Conservation (phyloP, 2,113 vertebrate genomes). For the Neolamprologus ventralis region DNA sequence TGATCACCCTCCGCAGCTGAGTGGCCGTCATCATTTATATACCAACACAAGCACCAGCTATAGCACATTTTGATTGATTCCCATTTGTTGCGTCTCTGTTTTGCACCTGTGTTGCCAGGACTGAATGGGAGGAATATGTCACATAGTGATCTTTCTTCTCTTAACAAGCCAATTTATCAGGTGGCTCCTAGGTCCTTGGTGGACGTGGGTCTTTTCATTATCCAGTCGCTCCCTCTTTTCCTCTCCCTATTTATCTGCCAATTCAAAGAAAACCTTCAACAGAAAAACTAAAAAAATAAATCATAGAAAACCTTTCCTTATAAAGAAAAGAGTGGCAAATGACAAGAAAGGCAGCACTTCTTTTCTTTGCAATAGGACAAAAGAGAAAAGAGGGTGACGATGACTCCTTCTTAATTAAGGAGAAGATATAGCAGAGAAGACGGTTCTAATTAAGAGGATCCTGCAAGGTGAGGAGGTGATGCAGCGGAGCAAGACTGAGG, state of each 20-base stretch:
- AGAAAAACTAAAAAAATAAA: slow-evolving; percentile 46
- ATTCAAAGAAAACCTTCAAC: slow-evolving; percentile 89
- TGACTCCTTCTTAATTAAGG: slow-evolving; percentile 81
- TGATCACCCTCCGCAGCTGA: slow-evolving; percentile 12
- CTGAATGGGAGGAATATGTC: slow-evolving; percentile 52
- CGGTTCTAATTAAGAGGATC: slow-evolving; percentile 74
- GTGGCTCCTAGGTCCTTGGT: slow-evolving; percentile 52
- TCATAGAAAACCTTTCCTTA: background rate
- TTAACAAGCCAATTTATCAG: slow-evolving; percentile 66
- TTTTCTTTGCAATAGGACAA: slow-evolving; percentile 72
- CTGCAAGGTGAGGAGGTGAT: slow-evolving; percentile 25
- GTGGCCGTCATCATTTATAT: background rate
- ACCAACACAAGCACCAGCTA: slow-evolving; percentile 44
- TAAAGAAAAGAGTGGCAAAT: slow-evolving; percentile 21
- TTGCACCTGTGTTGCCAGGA: slow-evolving; percentile 48
- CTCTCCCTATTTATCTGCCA: slow-evolving; percentile 72
- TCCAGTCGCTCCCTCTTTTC: slow-evolving; percentile 53
- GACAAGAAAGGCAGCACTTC: slow-evolving; percentile 50
- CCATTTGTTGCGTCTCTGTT: slow-evolving; percentile 26
- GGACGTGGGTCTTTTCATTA: slow-evolving; percentile 48
- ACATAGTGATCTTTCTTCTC: slow-evolving; percentile 49
- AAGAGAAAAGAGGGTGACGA: slow-evolving; percentile 68
- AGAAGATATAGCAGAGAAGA: slow-evolving; percentile 55
- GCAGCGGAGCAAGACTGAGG: background rate
- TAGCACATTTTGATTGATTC: slow-evolving; percentile 33